Conservation (phyloP, 2,113 vertebrate species). For the Marmota flaviventris region DNA sequence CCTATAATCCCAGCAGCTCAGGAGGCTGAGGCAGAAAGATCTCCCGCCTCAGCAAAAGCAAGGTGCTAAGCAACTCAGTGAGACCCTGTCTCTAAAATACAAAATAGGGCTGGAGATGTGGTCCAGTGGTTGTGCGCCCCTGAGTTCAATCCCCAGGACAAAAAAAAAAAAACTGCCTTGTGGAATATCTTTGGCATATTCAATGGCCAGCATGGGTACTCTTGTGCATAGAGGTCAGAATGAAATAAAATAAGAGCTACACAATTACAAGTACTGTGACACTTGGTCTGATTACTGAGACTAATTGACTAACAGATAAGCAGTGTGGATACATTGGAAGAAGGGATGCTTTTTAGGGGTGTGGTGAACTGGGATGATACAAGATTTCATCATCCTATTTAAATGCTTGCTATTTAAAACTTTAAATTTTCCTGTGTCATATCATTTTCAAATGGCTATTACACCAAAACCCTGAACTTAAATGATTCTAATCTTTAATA, state of each 20-base stretch:
- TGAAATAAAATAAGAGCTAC: not conserved
- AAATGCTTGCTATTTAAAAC: not conserved
- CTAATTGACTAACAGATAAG: not conserved
- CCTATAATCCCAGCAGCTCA: too few relatives aligned
- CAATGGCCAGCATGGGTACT: not conserved
- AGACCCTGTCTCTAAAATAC: too few relatives aligned
- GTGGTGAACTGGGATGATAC: not conserved
- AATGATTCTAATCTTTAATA: not conserved
- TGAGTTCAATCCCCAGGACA: too few relatives aligned
- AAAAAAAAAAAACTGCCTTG: too few relatives aligned
- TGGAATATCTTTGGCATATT: not conserved
- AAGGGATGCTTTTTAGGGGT: too few relatives aligned
- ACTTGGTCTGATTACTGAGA: not conserved
- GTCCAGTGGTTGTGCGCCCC: too few relatives aligned
- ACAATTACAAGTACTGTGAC: not conserved
- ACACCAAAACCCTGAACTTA: not conserved
- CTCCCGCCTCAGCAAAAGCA: too few relatives aligned
- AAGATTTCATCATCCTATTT: not conserved
- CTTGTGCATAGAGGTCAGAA: not conserved
- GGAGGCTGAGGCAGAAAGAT: too few relatives aligned
- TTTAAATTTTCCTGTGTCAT: conserved; percentile 29
- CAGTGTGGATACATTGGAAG: too few relatives aligned
- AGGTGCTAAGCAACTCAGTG: too few relatives aligned
- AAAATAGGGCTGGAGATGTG: too few relatives aligned
- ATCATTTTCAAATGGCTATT: not conserved